Percentiles rank a stretch among this genome's conserved stretches.
These are phyloP conservation scores for Papilio polytes DNA, from an alignment of 1,140 invertebrate genomes.

Conservation along the genomic window DNA sequence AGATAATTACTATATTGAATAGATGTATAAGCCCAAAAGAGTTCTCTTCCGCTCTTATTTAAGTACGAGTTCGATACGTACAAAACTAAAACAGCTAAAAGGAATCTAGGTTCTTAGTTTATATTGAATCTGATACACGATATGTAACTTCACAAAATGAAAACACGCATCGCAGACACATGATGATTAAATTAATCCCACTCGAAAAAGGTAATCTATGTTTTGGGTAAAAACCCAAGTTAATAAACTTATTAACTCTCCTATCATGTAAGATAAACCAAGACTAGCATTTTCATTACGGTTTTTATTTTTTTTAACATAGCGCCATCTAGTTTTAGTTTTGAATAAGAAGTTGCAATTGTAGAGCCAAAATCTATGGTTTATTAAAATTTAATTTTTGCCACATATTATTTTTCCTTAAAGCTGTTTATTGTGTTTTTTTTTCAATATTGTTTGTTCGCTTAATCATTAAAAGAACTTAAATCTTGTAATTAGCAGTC, in stretches of 20 bases:
- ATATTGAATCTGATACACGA: no score
- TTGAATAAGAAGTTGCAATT: background rate
- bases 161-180: no score
- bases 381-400: background rate
- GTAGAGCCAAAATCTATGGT: background rate
- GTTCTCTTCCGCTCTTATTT: no score
- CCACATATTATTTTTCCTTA: background rate
- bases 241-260: no score
- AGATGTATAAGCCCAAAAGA: background rate
- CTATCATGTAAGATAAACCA: background rate
- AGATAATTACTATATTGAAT: constrained; percentile 28
- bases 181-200: no score
- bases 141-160: no score
- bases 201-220: no score
- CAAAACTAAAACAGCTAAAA: background rate
- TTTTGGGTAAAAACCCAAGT: no score
- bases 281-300: background rate
- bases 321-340: background rate
- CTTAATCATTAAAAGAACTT: background rate
- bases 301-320: background rate
- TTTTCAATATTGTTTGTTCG: no score
- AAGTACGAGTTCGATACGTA: background rate
- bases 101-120: no score
- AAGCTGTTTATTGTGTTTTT: no score
- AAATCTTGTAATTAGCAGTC: background rate